Evolutionary conservation across 2,797 vertebrate genomes (phyloP).

Genomic region (Mus spretus): DNA sequence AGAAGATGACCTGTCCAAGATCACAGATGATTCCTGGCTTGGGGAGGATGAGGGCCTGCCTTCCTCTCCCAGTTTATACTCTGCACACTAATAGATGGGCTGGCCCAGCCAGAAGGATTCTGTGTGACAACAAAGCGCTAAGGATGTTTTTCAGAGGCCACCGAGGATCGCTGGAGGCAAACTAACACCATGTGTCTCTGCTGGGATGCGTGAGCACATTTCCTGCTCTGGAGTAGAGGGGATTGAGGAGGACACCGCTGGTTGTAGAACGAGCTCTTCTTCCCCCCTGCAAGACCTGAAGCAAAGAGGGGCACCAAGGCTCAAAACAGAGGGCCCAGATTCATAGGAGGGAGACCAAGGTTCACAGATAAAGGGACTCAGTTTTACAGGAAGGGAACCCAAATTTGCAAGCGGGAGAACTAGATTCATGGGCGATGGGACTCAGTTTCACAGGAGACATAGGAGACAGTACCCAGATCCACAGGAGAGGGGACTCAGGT

Average conservation of each 20-base stretch:
- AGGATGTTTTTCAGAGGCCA: constrained; percentile 37
- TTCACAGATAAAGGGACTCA: neutral
- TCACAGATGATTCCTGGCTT: neutral
- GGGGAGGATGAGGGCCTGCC: neutral
- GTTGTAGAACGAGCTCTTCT: neutral
- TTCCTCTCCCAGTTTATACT: neutral
- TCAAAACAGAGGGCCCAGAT: neutral
- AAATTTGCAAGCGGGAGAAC: neutral
- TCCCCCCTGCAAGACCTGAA: neutral
- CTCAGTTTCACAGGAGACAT: neutral
- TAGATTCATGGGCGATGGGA: neutral
- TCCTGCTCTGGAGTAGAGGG: neutral
- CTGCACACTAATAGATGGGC: neutral
- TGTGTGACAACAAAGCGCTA: constrained; percentile 43
- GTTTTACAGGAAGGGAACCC: neutral
- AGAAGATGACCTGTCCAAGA: neutral
- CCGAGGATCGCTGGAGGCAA: neutral
- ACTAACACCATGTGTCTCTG: constrained; percentile 47
- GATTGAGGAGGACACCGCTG: neutral
- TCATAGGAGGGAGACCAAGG: neutral
- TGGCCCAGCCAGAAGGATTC: neutral
- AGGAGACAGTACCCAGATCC: neutral
- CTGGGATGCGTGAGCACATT: neutral
- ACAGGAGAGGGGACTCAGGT: neutral
- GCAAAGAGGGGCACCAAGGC: neutral